Base-by-base conservation (phyloP, 2,797 vertebrate species). In the Hippocampus kuda region DNA sequence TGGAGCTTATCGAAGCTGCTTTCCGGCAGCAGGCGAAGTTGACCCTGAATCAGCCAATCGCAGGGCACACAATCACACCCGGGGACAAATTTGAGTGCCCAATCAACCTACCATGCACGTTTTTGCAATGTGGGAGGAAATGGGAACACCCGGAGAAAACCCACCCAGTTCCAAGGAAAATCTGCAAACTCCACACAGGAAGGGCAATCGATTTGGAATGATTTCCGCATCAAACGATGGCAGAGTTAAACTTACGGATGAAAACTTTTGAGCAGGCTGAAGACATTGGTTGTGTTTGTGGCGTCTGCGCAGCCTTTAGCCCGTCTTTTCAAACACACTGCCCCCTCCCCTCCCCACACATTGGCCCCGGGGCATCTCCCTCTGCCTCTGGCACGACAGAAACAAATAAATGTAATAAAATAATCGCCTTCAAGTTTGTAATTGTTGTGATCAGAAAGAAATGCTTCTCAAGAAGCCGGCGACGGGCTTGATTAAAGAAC, bases 401-500 rank as follows among this genome's bases (percentile, higher is more conserved):
- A 48, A 20, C 30, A 10, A 18, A 48, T 26, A 27, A 48, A 48
- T 5, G 15, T 44, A 44, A 24, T 64, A 13, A 44, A 64, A 79
- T 73, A 75, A 79, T 70, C 68, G 77, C 72, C 57, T 46, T 75
- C 82, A 88, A 90, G 84, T 89, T 90, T 88, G 76, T 91, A 92
- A 92, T 92, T 92, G 89, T 91, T 89, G 86, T 86, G 83, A 91
- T 88, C 79, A 79, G 81, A 85, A 90, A 88, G 84, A 83, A 89
- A 90, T 84, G 91, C 87, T 16, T 90, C 91, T 90, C 88, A 91
- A 91, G 89, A 89, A 84, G 86, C 88, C 79, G 83, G 73, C 82
- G 74, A 77, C 75, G 69, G 78, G 24, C 85, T 90, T 92, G 92
- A 93, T 92, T 92, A 93, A 92, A 94, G 93, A 93, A 94, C 89